A percentile compares a stretch with the other conserved stretches of the same genome.
Conservation (phyloP, 2,797 vertebrate species). For the Paedocypris micromegethes region DNA sequence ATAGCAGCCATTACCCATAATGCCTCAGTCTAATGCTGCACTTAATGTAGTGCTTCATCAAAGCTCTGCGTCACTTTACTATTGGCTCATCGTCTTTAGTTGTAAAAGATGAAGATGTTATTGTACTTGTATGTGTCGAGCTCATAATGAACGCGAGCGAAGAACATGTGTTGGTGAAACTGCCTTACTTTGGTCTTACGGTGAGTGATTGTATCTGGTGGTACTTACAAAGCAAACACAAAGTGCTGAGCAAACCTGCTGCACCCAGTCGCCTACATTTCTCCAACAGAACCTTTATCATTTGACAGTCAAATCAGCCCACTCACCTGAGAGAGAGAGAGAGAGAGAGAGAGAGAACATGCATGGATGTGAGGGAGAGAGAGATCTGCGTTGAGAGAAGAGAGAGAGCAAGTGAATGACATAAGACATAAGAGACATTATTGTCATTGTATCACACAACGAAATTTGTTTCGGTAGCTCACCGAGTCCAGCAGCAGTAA, state of each 20-base stretch:
- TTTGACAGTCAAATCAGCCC: slow-evolving; percentile 61
- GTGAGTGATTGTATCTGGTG: background rate
- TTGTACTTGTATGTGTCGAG: too few relatives aligned
- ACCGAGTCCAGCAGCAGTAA: too few relatives aligned
- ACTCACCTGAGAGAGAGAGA: slow-evolving; percentile 34
- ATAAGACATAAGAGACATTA: too few relatives aligned
- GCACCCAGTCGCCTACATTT: slow-evolving; percentile 31
- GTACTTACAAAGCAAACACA: slow-evolving; percentile 1
- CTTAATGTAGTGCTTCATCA: slow-evolving; percentile 4
- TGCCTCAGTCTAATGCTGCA: slow-evolving; percentile 16
- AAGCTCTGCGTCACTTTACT: slow-evolving; percentile 8
- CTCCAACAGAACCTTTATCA: slow-evolving; percentile 13
- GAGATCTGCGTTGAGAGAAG: slow-evolving; percentile 34
- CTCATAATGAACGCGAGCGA: too few relatives aligned
- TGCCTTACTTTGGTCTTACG: too few relatives aligned
- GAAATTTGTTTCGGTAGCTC: too few relatives aligned
- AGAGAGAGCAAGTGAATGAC: too few relatives aligned
- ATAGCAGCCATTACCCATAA: slow-evolving; percentile 9
- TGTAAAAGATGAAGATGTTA: background rate
- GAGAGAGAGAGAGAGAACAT: slow-evolving; percentile 24
- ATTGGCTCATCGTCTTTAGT: background rate
- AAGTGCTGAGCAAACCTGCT: slow-evolving; percentile 10
- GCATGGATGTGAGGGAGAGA: slow-evolving; percentile 5
- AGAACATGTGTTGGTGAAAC: too few relatives aligned
- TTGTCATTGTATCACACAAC: too few relatives aligned